Conservation (phyloP, 2,888 invertebrate species). For the Callyntrura sp. region DNA sequence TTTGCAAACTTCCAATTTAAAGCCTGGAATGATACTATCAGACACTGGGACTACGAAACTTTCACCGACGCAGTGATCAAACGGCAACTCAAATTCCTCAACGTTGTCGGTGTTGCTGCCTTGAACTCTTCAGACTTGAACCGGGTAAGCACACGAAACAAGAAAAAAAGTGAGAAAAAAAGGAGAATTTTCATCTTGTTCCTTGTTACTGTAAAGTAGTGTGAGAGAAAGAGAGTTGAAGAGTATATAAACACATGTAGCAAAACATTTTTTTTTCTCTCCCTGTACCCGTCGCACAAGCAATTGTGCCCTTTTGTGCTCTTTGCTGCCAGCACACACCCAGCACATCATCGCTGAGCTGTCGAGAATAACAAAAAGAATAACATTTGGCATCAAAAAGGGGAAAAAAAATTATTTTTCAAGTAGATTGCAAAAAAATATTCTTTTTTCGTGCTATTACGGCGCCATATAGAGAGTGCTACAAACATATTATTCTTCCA, state of each 20-base stretch:
- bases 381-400: conserved; percentile 39
- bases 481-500: no score
- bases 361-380: conserved; percentile 18
- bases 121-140: conserved; percentile 90
- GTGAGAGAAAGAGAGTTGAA: no score
- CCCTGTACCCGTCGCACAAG: neutral
- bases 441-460: no score
- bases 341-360: neutral
- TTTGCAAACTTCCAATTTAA: conserved; percentile 76
- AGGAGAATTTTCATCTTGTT: no score
- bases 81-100: conserved; percentile 90
- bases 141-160: conserved; percentile 90
- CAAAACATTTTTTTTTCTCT: neutral
- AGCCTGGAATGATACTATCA: conserved; percentile 78
- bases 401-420: neutral
- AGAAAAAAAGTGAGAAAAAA: conserved; percentile 37
- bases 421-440: neutral
- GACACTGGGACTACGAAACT: conserved; percentile 74
- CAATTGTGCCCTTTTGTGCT: neutral
- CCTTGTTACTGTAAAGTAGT: no score
- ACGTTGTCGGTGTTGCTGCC: conserved; percentile 90
- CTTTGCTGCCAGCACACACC: neutral
- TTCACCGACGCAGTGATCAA: conserved; percentile 84
- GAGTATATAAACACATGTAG: no score
- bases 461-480: no score